phyloP scores from a whole-genome alignment of 64 coral and sea anemone species.

The Montipora capricornis region DNA sequence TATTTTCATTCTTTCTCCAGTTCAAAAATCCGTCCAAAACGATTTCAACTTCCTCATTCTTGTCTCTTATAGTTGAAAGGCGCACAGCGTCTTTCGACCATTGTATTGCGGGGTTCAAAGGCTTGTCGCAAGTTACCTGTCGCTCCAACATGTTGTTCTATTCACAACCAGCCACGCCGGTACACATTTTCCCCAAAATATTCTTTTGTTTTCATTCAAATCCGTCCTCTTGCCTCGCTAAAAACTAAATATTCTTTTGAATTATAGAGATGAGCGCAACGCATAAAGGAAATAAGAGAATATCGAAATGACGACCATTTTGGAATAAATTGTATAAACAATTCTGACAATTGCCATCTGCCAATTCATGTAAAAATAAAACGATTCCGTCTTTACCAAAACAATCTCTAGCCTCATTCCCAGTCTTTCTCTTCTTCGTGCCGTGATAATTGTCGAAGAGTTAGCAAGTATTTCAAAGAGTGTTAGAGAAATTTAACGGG shows the following conservation, averaged over 20 bases:
- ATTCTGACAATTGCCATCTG: not conserved
- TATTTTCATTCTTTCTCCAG: not conserved
- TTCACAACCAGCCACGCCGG: conserved; percentile 6
- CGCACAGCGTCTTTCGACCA: not conserved
- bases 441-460: too few relatives aligned
- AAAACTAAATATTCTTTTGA: not conserved
- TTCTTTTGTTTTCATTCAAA: not conserved
- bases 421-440: too few relatives aligned
- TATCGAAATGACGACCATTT: not conserved
- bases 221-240: not conserved
- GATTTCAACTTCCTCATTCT: not conserved
- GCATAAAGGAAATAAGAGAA: not conserved
- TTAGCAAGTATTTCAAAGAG: too few relatives aligned
- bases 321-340: too few relatives aligned
- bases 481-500: too few relatives aligned
- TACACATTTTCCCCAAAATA: not conserved
- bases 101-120: not conserved
- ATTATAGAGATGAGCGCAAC: too few relatives aligned
- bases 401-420: too few relatives aligned
- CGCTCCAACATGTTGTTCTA: conserved; percentile 17
- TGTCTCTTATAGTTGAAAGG: not conserved
- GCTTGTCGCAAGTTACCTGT: conserved; percentile 36
- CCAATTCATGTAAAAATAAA: not conserved
- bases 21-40: not conserved
- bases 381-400: not conserved